Base-by-base conservation (phyloP, 2,888 invertebrate genomes). In the Eucera pruinosa region DNA sequence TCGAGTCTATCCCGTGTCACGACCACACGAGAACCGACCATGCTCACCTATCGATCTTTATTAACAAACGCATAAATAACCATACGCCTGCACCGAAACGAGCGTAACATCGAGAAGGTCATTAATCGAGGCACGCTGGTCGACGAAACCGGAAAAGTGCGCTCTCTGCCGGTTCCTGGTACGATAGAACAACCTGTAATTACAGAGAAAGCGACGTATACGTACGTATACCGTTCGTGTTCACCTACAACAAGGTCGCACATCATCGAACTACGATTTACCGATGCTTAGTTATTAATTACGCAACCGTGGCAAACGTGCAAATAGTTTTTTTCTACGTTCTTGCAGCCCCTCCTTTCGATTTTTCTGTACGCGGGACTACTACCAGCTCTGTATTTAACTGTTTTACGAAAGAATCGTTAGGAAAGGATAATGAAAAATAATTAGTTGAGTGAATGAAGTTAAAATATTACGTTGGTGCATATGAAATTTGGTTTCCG, bases 171-270 rank as follows among this genome's bases (percentile, higher is more conserved):
- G 39, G 71, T 70, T 70, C 65, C 70, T 70, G 70, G 47, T 65
- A 75, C 55, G 70, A 60, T 60, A 65, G 65, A 60, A 54, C 39
- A 70, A 72, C 75, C 43, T 66, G 57, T 54, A 72, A 77, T 77
- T 73, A 73, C 30, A 73, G 73, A 55, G 67, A 77, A 77, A 77
- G 77, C 62, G 58, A 47, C 60, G n/a, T 43, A 20, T 20, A 41
- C 30, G 6, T 11, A 41, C 25, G 48, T 20, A n/a, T 50, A 58
- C 11, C 41, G 43, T 62, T 54, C 45, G 45, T 52, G 68, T 45
- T 15, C 57, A 33, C 54, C 30, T 55, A 39, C 65, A 66, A 66
- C 73, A 77, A 77, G 77, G 68, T 67, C 76, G 68, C 41, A 43
- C 66, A 60, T 68, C 64, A 60, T 64, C 67, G 50, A 27, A n/a